These are phyloP conservation scores for Eublepharis macularius DNA, from an alignment of 2,113 vertebrate species.

Conservation along the genomic window DNA sequence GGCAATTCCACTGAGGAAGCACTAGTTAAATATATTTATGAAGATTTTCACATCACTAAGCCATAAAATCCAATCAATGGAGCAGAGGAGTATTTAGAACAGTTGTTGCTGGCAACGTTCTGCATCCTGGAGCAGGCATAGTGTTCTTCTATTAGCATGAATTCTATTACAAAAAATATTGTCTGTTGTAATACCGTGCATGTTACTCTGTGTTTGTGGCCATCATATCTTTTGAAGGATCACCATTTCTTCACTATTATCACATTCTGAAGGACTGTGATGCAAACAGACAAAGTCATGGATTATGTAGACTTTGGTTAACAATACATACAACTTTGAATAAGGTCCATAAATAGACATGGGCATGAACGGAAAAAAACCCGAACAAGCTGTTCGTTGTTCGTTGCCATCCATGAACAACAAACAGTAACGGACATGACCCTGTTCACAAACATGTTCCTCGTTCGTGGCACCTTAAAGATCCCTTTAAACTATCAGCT, in stretches of 20 bases:
- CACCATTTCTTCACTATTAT: neutral
- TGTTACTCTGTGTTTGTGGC: neutral
- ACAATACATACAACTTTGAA: too few species aligned
- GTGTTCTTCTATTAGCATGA: neutral
- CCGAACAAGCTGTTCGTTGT: too few species aligned
- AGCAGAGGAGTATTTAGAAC: neutral
- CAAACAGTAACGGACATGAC: too few species aligned
- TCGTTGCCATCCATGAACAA: too few species aligned
- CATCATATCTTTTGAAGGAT: neutral
- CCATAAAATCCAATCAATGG: conserved; percentile 6
- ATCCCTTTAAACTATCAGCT: too few species aligned
- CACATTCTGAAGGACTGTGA: neutral
- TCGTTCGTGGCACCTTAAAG: too few species aligned
- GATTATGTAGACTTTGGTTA: too few species aligned
- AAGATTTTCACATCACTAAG: conserved; percentile 11
- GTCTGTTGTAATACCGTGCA: neutral
- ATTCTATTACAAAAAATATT: conserved; percentile 25
- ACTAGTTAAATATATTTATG: conserved; percentile 20
- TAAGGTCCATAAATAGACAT: neutral
- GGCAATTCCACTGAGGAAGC: conserved; percentile 6
- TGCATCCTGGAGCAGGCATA: neutral
- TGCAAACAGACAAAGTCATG: neutral
- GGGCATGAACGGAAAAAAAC: too few species aligned
- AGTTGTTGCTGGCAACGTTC: neutral
- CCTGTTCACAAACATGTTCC: too few species aligned